Base-by-base conservation (phyloP, 2,888 invertebrate genomes). In the Gasteruption jaculator region DNA sequence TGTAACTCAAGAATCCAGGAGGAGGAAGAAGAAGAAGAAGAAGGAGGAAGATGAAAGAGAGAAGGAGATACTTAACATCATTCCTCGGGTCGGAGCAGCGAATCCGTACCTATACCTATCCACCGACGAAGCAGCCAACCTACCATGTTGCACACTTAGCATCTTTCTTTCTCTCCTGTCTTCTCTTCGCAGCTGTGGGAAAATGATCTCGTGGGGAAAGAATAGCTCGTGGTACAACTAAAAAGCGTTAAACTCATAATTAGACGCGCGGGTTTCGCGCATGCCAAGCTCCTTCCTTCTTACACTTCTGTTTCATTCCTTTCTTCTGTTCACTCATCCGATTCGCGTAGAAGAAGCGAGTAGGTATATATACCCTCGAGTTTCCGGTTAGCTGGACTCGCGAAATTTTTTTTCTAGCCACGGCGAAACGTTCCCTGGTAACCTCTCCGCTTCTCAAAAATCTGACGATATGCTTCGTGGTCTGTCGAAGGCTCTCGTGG, bases 201-300 rank as follows among this genome's bases (percentile, higher is more conserved):
- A 69, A 70, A 69, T 60, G 63, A 64, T 65, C 62, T 57, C 51
- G 51, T 54, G 47, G 26, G 41, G 36, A 54, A 58, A 56, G 53
- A 50, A 48, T 41, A 46, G 54, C 55, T 51, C 53, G 58, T 49
- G 49, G 43, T 52, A 49, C 47, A 48, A 51, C 61, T 61, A 69
- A 69, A 68, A 69, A 70, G 67, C 66, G 68, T 68, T 61, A 68
- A 65, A 65, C 61, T 57, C 57, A 50, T 61, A 68, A 69, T 70
- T 70, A 69, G 68, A 63, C 59, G 63, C 59, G 63, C n/a, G n/a
- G n/a, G 63, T 56, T 60, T 63, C 57, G 63, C 63, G 62, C 65
- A 64, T 63, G 64, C 61, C 56, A 31, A 19, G 21, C 38, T 34
- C 41, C 31, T 30, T 33, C 38, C 20, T 19, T 31, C 24, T 24